Evolutionary conservation across 2,797 vertebrate species (phyloP).

Genomic region (Muscicapa striata): DNA sequence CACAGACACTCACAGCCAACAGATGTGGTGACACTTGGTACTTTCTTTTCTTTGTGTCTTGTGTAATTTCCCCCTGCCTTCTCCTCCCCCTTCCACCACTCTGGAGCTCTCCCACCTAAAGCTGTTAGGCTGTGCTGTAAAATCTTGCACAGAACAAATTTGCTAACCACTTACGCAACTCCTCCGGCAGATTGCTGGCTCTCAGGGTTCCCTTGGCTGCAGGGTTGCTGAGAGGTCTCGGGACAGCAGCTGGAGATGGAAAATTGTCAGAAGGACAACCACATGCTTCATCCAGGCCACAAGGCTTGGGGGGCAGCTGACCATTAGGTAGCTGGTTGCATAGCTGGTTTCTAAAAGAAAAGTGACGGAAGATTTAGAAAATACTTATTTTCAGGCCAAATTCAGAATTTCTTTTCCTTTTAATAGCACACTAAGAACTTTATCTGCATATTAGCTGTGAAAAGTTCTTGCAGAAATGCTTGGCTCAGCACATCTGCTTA

Average conservation of each 20-base stretch:
- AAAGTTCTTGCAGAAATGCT: not conserved
- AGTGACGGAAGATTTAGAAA: not conserved
- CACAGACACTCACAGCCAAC: not conserved
- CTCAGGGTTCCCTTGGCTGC: constrained; percentile 79
- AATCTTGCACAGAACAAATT: not conserved
- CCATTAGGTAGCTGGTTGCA: constrained; percentile 51
- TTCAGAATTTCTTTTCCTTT: not conserved
- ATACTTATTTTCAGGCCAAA: not conserved
- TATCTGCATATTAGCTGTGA: not conserved
- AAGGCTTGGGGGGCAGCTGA: constrained; percentile 6
- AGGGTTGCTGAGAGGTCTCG: constrained; percentile 62
- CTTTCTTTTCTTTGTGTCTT: constrained; percentile 43
- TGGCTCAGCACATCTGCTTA: not conserved
- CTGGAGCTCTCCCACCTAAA: not conserved
- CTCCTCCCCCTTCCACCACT: not conserved
- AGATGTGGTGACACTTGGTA: constrained; percentile 5
- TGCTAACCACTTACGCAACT: constrained; percentile 85
- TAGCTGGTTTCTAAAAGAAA: constrained; percentile 67
- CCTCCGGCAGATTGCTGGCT: constrained; percentile 88
- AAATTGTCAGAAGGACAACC: constrained; percentile 57
- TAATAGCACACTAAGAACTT: not conserved
- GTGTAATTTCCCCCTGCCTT: not conserved
- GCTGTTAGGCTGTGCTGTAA: not conserved
- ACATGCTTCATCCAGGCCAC: constrained; percentile 14
- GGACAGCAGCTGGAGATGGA: constrained; percentile 59